These are phyloP conservation scores for Anguilla marmorata DNA, from an alignment of 2,797 vertebrate species.

Conservation along the genomic window DNA sequence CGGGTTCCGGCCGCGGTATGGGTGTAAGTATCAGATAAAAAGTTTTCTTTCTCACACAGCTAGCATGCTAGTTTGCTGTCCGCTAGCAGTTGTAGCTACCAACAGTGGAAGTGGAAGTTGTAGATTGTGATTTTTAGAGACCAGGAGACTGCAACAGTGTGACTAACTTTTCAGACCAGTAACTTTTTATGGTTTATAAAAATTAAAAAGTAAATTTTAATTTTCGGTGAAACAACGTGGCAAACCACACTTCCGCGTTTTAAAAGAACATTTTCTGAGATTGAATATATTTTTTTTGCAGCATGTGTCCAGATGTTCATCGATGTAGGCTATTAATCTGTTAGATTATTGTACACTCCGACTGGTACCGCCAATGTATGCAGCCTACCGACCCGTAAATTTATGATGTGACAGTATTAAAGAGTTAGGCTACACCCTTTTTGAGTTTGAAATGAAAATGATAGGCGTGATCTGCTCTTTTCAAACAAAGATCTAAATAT, in stretches of 20 bases:
- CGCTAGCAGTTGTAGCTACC: neutral
- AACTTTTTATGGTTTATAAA: neutral
- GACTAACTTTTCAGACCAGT: neutral
- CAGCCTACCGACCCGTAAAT: neutral
- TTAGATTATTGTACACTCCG: neutral
- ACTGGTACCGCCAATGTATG: neutral
- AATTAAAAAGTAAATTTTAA: neutral
- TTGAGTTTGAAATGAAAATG: neutral
- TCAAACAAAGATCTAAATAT: neutral
- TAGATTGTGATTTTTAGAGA: neutral
- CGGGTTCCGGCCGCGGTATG: constrained; percentile 78
- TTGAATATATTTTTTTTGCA: neutral
- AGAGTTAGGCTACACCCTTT: neutral
- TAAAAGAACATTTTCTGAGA: neutral
- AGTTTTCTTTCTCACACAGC: constrained; percentile 39
- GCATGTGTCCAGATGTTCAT: neutral
- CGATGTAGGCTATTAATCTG: neutral
- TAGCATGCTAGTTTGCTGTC: neutral
- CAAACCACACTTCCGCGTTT: constrained; percentile 70
- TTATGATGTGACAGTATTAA: neutral
- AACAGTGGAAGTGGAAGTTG: neutral
- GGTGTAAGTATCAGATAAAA: constrained; percentile 72
- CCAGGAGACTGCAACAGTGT: neutral
- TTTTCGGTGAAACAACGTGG: constrained; percentile 52
- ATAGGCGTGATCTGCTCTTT: constrained; percentile 19